A percentile compares a stretch with the other conserved stretches of the same genome.
Evolutionary conservation across 2,113 vertebrate genomes (phyloP).

Genomic region (Ochotona princeps): DNA sequence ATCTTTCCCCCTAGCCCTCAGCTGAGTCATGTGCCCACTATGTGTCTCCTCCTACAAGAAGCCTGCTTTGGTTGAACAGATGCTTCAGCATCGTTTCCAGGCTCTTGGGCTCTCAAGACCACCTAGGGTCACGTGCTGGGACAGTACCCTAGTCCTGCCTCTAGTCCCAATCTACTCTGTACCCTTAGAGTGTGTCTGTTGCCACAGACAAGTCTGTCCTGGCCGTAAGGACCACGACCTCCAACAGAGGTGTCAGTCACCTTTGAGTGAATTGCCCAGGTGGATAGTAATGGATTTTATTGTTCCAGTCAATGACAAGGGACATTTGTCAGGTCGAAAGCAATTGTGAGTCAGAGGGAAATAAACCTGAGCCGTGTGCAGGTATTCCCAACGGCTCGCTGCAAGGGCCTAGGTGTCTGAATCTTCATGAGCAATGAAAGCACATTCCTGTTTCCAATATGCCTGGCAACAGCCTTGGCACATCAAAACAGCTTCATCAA

Average conservation of each 20-base stretch:
- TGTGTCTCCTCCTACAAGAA: not conserved
- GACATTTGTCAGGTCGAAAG: not conserved
- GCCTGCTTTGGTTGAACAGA: not conserved
- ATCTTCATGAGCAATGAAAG: not conserved
- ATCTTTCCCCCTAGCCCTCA: not conserved
- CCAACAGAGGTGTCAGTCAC: not conserved
- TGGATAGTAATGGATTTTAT: constrained; percentile 39
- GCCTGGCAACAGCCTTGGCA: not conserved
- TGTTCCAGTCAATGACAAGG: constrained; percentile 20
- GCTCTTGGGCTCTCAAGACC: not conserved
- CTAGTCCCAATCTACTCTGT: not conserved
- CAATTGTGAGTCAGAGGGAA: constrained; percentile 40
- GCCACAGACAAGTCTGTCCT: not conserved
- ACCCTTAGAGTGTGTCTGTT: not conserved
- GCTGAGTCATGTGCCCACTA: accelerated
- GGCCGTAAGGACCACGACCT: not conserved
- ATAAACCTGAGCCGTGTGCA: not conserved
- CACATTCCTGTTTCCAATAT: not conserved
- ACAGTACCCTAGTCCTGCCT: not conserved
- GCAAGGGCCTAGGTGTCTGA: not conserved
- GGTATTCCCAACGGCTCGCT: not conserved
- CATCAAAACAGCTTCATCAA: not conserved
- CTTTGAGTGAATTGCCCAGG: not conserved
- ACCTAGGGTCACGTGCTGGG: accelerated
- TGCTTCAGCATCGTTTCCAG: not conserved